Conservation (phyloP, 2,113 vertebrate genomes). For the Plestiodon gilberti region DNA sequence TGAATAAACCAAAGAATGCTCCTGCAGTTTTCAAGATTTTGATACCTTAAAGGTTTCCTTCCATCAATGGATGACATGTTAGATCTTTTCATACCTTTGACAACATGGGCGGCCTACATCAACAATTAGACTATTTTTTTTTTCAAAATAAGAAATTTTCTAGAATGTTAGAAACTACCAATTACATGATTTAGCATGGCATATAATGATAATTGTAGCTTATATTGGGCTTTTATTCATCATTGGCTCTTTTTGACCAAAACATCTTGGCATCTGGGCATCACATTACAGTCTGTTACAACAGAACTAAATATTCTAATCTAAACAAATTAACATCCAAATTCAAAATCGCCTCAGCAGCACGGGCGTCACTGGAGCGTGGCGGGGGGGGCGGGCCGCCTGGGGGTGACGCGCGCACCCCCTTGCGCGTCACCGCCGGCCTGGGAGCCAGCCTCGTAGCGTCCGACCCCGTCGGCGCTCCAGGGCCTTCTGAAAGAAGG, state of each 20-base stretch:
- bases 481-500: too few species aligned
- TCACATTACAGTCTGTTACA: background rate
- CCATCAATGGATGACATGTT: background rate
- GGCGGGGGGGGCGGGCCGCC: too few species aligned
- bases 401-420: too few species aligned
- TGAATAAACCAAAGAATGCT: conserved; percentile 1
- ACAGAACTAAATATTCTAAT: background rate
- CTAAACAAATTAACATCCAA: background rate
- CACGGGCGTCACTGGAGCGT: too few species aligned
- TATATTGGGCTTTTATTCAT: background rate
- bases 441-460: too few species aligned
- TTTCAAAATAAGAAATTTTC: background rate
- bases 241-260: background rate
- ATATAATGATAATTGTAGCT: background rate
- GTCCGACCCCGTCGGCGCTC: too few species aligned
- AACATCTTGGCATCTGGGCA: background rate
- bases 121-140: background rate
- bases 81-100: background rate
- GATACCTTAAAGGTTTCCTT: background rate
- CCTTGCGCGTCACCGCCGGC: too few species aligned
- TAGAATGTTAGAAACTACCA: background rate
- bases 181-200: background rate
- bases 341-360: background rate
- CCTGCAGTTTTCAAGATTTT: background rate
- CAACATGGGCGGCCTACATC: background rate